Evolutionary conservation across 2,888 invertebrate species (phyloP).

Genomic region (Eilema depressum): DNA sequence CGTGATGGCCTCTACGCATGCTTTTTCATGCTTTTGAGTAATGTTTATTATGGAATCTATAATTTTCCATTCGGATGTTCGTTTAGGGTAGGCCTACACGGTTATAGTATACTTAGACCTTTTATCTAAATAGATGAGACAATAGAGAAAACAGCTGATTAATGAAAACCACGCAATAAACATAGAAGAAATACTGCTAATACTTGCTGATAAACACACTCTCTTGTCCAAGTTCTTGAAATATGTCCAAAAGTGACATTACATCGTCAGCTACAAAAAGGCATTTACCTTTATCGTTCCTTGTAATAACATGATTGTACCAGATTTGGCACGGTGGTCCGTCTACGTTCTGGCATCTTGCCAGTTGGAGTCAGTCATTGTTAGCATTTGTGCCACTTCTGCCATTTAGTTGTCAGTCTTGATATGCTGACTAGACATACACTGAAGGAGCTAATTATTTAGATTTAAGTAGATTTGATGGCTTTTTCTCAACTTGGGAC

Average conservation of each 20-base stretch:
- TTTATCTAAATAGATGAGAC: background rate
- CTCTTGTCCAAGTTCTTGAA: background rate
- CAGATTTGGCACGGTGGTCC: conserved; percentile 37
- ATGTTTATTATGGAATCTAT: too few relatives aligned
- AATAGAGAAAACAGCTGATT: background rate
- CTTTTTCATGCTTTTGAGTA: too few relatives aligned
- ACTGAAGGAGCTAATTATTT: background rate
- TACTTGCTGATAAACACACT: background rate
- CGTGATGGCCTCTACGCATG: too few relatives aligned
- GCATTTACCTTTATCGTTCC: conserved; percentile 19
- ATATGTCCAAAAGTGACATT: conserved; percentile 2
- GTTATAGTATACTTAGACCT: background rate
- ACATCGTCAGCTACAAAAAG: conserved; percentile 1
- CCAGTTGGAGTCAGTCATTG: conserved; percentile 44
- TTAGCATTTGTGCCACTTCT: conserved; percentile 45
- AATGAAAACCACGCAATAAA: background rate
- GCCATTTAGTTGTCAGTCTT: conserved; percentile 43
- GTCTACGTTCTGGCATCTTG: conserved; percentile 32
- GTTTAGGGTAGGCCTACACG: too few relatives aligned
- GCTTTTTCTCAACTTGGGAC: background rate
- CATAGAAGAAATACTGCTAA: background rate
- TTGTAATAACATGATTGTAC: conserved; percentile 33
- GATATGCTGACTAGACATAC: conserved; percentile 27
- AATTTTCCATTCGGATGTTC: too few relatives aligned
- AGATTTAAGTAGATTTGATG: background rate